These are phyloP conservation scores for Eclectus roratus DNA, from an alignment of 2,113 vertebrate species.

Conservation along the genomic window DNA sequence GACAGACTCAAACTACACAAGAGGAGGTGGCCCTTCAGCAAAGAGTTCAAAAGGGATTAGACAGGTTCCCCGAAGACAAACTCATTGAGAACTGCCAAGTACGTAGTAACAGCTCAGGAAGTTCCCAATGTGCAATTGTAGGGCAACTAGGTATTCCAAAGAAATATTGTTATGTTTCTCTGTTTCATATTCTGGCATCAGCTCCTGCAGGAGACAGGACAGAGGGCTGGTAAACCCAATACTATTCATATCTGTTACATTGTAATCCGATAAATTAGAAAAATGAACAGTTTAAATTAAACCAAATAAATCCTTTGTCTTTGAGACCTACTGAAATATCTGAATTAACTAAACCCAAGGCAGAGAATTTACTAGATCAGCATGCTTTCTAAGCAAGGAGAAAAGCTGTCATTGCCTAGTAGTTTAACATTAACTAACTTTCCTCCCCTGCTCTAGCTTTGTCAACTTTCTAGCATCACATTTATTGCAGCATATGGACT, in stretches of 20 bases:
- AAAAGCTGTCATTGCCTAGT: background rate
- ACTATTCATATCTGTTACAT: background rate
- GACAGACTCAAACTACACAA: background rate
- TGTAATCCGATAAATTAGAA: background rate
- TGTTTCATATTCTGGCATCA: background rate
- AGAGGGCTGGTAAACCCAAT: background rate
- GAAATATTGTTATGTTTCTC: background rate
- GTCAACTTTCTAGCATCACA: background rate
- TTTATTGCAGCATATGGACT: conserved; percentile 14
- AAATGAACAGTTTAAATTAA: background rate
- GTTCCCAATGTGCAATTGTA: background rate
- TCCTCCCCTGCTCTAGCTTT: background rate
- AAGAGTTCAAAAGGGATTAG: background rate
- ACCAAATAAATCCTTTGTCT: background rate
- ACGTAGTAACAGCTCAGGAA: background rate
- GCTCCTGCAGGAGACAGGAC: rapidly evolving
- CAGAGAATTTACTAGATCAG: background rate
- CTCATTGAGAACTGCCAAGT: background rate
- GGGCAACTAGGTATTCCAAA: background rate
- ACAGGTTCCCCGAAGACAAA: background rate
- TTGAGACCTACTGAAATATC: background rate
- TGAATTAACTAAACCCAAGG: background rate
- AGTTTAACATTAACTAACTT: conserved; percentile 35
- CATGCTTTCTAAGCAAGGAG: background rate
- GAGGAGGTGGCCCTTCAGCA: background rate